Percentiles rank a stretch among this genome's conserved stretches.
Conservation (phyloP, 2,113 vertebrate genomes). For the Mormyrus iriodes region DNA sequence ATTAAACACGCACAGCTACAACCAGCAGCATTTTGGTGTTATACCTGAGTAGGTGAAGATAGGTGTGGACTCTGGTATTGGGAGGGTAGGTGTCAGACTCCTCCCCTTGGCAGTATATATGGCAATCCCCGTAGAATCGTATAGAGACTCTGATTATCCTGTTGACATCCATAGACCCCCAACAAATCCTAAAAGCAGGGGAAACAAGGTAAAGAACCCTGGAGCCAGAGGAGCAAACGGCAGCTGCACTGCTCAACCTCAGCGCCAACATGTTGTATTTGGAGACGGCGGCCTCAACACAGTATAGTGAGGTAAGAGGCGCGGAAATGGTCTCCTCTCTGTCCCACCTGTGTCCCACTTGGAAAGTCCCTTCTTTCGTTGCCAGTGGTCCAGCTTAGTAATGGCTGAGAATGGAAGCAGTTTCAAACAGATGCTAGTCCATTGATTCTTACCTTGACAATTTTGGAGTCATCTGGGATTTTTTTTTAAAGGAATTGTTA, state of each 20-base stretch:
- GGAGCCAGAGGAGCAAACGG: conserved; percentile 96
- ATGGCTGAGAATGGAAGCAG: not conserved
- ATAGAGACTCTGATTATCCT: conserved; percentile 72
- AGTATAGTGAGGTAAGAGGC: conserved; percentile 95
- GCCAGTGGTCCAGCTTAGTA: not conserved
- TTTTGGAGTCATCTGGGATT: not conserved
- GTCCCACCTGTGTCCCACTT: not conserved
- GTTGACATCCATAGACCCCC: conserved; percentile 67
- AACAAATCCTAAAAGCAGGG: conserved; percentile 63
- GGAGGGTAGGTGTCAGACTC: conserved; percentile 85
- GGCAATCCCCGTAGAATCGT: conserved; percentile 74
- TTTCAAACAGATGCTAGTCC: not conserved
- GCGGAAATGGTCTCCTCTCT: not conserved
- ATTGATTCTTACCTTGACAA: not conserved
- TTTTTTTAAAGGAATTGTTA: not conserved
- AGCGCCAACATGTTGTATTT: conserved; percentile 99
- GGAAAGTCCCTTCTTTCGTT: not conserved
- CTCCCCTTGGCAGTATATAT: conserved; percentile 88
- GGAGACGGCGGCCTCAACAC: conserved; percentile 87
- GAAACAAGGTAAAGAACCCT: conserved; percentile 84
- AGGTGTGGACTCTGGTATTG: conserved; percentile 85
- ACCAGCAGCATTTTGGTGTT: not conserved
- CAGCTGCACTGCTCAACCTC: conserved; percentile 88
- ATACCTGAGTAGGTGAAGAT: conserved; percentile 29
- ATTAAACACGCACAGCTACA: not conserved